Percentiles rank a stretch among this genome's conserved stretches.
phyloP scores from a whole-genome alignment of 2,797 vertebrate genomes.

The Amblyopsis hoosieri region DNA sequence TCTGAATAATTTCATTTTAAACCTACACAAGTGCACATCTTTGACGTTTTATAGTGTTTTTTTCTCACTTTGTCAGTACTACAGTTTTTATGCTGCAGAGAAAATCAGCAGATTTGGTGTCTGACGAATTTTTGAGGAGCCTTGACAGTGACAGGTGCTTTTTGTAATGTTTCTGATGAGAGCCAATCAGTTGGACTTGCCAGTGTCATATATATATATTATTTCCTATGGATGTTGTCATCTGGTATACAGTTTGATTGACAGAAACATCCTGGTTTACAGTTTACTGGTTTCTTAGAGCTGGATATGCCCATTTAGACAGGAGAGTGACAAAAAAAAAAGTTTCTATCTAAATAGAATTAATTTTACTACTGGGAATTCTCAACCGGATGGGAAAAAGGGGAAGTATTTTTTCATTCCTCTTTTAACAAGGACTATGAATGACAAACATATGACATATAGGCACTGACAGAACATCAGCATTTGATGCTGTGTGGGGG shows the following conservation, averaged over 20 bases:
- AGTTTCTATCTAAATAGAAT: constrained; percentile 94
- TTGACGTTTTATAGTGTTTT: not conserved
- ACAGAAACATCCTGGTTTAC: constrained; percentile 92
- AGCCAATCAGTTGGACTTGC: constrained; percentile 79
- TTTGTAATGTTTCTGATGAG: constrained; percentile 80
- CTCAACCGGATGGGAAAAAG: constrained; percentile 78
- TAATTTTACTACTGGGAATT: constrained; percentile 93
- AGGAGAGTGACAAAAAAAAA: constrained; percentile 92
- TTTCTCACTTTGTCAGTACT: not conserved
- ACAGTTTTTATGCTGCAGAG: not conserved
- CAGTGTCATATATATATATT: constrained; percentile 53
- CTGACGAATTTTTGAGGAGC: constrained; percentile 59
- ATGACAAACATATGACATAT: constrained; percentile 92
- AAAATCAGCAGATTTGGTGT: not conserved
- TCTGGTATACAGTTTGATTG: constrained; percentile 90
- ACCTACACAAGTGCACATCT: too few species aligned
- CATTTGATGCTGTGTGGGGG: constrained; percentile 89
- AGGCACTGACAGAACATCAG: constrained; percentile 87
- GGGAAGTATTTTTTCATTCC: constrained; percentile 75
- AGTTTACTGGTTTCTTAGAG: constrained; percentile 93
- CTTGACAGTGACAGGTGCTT: constrained; percentile 80
- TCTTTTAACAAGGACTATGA: constrained; percentile 87
- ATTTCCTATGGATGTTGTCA: constrained; percentile 80
- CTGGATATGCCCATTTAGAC: constrained; percentile 96
- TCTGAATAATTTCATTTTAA: too few species aligned